Base-by-base conservation (phyloP, 2,888 invertebrate genomes). In the Punctoribates punctum region DNA sequence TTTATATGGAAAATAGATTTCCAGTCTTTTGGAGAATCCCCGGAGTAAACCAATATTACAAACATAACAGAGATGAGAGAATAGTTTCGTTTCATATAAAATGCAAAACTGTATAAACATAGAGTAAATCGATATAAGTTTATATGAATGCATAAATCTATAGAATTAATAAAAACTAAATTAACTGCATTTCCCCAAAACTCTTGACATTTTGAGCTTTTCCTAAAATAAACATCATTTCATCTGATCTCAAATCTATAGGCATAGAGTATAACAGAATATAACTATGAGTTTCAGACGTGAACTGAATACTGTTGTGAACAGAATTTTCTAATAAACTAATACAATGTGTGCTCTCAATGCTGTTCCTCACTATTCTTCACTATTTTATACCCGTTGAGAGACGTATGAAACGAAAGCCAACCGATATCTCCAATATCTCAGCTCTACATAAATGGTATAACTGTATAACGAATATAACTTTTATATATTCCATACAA, bases 1-100 rank as follows among this genome's bases (percentile, higher is more conserved):
- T 73, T 73, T 34, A 73, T 73, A 73, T 73, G 73, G 73, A 73
- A 73, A 73, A 46, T 15, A 46, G 46, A 46, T 73, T 60, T 73
- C 17, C 25, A 73, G 29, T 27, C 73, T 23, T 51, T 73, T 46
- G 13, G n/a, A 5, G 23, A 57, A 46, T 73, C 51, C 73, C 46
- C 17, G 17, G 73, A 27, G 73, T 73, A 51, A 27, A 38, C 11
- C n/a, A 20, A 51, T 73, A 46, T 73, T 51, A 48, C 48, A 38
- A 73, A 27, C 73, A 73, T 46, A 73, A 73, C 20, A 29, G 29
- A 65, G 17, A 20, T 15, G 54, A 54, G 20, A 54, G 8, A 65
- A 65, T 65, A 25, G 8, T 46, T 54, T 13, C 20, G n/a, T 8
- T 54, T 8, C 60, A 60, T 65, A 27, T 65, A 27, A 65, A 34